Evolutionary conservation across 2,797 vertebrate species (phyloP), one percentile per base, ranked within the genome.

Genomic region (Phoeniculus purpureus): DNA sequence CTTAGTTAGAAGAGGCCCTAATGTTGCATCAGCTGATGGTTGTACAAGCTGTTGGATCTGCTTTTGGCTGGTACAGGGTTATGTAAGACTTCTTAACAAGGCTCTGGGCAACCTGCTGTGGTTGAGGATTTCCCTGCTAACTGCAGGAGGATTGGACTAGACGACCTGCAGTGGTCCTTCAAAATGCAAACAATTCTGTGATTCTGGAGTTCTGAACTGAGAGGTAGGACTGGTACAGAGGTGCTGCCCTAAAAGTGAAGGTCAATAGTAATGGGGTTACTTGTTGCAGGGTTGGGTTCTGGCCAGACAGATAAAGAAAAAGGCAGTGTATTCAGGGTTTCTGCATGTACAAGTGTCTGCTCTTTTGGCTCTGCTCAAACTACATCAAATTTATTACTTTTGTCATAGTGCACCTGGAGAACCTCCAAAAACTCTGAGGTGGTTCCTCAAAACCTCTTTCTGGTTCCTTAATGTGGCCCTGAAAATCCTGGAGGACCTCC

Each of bases 301-400:
- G 21, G 32, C 16, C 8, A 23, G 18, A 18, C 29, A 15, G 27
- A 3, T 52, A 52, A 61, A 62, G 71, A 12, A 40, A 11, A 37
- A 0, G 0, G 27, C 10, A 29, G 17, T 2, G 12, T 6, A 5
- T 25, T 71, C 6, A 3, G 17, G 4, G 20, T 10, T 47, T 81
- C 52, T 75, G 59, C 20, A 11, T 0, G 0, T 4, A 5, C 23
- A 60, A 45, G 27, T 12, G 18, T 47, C 21, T 31, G 37, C 3
- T 13, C 6, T 8, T 65, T 55, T 51, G 48, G 15, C 20, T 85
- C 26, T 87, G 15, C 16, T 73, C 37, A 25, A 62, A n/a, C 12
- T 40, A 10, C 7, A 4, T 17, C 32, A 54, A 52, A 58, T 51
- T 10, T 50, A 26, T 43, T 34, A 40, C 15, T 79, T 82, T 25